Base-by-base conservation (phyloP, 2,888 invertebrate genomes). In the Hecatera dysodea region DNA sequence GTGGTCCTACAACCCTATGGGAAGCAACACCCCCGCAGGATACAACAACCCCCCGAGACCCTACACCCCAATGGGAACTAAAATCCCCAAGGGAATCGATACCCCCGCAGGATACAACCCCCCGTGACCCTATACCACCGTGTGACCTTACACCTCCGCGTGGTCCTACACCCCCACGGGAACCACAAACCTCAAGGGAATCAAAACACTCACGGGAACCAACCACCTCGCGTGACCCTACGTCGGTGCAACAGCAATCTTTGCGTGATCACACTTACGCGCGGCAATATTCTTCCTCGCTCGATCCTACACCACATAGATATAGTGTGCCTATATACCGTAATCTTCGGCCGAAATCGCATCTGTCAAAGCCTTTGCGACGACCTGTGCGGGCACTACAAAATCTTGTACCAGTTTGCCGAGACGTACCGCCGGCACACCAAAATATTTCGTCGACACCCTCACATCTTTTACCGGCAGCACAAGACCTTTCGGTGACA, bases 311-410 rank as follows among this genome's bases (percentile, higher is more conserved):
- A 17, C 27, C 27, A 22, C 22, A 17, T 12, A 29, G 29, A 19
- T 44, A 29, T 29, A 33, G 42, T 22, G 17, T 44, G 22, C 42
- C 29, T 33, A 17, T 44, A 33, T 24, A 44, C 29, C 22, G 42
- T 12, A 33, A 64, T n/a, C 29, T 57, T 57, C 56, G 56, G 17
- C 39, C 55, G n/a, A 52, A 9, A 27, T 52, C 27, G 27, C 39
- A 27, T 12, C 36, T 52, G 9, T 15, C 63, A 39, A 63, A 27
- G 27, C 36, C 39, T 22, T 27, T 55, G 22, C 50, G 24, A 61
- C 33, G 24, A 8, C n/a, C 52, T 52, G 17, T 2, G 0, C 19
- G 9, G 27, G 9, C 17, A 27, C 19, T 19, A 19, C 52, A 27
- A 17, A 17, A 44, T 22, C 12, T 22, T 17, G 12, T 11, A 6